Evolutionary conservation across 2,888 invertebrate species (phyloP).

Genomic region (Morinoia aosen): DNA sequence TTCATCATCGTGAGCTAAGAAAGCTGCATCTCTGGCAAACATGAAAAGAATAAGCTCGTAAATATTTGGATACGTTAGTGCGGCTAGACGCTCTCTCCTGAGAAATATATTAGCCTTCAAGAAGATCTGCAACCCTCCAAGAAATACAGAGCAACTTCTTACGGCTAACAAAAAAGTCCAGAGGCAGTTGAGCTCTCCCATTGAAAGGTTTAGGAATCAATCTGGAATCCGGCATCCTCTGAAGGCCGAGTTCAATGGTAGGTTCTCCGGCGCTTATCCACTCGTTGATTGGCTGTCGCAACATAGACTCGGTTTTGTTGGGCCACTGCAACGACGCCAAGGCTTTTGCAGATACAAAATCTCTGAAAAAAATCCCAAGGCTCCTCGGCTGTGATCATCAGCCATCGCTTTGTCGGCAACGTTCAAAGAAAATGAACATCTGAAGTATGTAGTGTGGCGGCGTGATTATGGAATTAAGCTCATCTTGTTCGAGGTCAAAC

Average conservation of each 20-base stretch:
- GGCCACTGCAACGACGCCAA: background rate
- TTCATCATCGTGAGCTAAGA: background rate
- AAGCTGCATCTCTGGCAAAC: background rate
- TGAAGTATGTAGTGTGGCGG: background rate
- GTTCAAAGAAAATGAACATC: background rate
- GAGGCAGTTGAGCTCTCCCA: background rate
- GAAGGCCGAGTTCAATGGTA: background rate
- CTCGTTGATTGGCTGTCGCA: background rate
- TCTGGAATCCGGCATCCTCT: background rate
- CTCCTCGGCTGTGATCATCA: too few relatives aligned
- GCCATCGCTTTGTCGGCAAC: background rate
- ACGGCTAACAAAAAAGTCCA: background rate
- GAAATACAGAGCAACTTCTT: background rate
- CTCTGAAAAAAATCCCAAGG: background rate
- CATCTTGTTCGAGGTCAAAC: too few relatives aligned
- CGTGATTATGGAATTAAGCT: background rate
- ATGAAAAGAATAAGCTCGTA: background rate
- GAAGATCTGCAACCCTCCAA: background rate
- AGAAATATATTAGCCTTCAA: background rate
- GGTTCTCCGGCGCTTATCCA: background rate
- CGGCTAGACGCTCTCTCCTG: background rate
- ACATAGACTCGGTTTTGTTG: background rate
- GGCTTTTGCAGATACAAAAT: background rate
- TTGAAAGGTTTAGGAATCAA: slow-evolving; percentile 12
- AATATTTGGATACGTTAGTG: background rate